A percentile compares a stretch with the other conserved stretches of the same genome.
These are phyloP conservation scores for Trichacis sp. DNA, from an alignment of 2,888 invertebrate genomes.

Conservation along the genomic window DNA sequence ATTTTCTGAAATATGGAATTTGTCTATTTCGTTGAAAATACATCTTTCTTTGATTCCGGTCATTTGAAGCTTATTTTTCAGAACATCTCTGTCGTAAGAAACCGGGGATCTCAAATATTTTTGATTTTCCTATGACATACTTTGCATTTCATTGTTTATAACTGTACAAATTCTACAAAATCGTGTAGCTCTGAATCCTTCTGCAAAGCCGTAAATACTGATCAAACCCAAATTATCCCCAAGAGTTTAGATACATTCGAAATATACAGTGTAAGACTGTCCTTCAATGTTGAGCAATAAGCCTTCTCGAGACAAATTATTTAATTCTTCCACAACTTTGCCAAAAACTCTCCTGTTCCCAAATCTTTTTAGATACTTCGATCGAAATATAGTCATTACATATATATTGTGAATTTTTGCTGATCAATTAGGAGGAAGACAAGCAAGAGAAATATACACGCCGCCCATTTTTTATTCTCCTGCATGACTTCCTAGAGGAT, in stretches of 20 bases:
- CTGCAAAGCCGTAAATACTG: constrained; percentile 16
- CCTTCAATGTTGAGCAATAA: too few species aligned
- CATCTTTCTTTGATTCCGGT: too few species aligned
- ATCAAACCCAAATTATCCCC: constrained; percentile 21
- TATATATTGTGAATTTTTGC: constrained; percentile 19
- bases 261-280: constrained; percentile 16
- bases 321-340: constrained; percentile 20
- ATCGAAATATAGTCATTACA: constrained; percentile 7
- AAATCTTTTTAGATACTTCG: constrained; percentile 19
- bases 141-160: too few species aligned
- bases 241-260: constrained; percentile 17
- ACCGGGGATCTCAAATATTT: neutral
- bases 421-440: constrained; percentile 19
- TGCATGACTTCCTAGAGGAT: constrained; percentile 17
- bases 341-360: constrained; percentile 14
- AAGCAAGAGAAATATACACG: constrained; percentile 18
- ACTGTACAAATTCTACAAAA: too few species aligned
- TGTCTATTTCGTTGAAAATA: too few species aligned
- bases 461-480: constrained; percentile 29
- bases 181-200: constrained; percentile 5
- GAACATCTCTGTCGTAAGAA: constrained; percentile 7
- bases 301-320: too few species aligned
- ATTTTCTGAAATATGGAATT: constrained; percentile 24
- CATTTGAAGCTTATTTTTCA: too few species aligned
- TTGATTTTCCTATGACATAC: neutral